Evolutionary conservation across 2,113 vertebrate genomes (phyloP).

Genomic region (Coryphaenoides rupestris): DNA sequence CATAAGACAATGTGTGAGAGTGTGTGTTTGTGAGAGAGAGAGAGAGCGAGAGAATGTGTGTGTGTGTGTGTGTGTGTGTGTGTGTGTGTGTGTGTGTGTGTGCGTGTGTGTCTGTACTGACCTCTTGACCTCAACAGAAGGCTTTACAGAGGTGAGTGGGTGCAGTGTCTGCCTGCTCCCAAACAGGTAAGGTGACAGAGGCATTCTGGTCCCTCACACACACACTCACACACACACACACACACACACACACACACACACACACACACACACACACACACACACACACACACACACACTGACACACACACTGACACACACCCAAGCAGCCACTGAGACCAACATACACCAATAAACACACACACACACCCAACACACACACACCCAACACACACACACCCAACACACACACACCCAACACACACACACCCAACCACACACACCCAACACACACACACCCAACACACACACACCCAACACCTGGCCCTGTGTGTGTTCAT

Average conservation of each 20-base stretch:
- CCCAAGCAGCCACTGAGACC: too few species aligned
- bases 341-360: too few species aligned
- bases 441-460: conserved; percentile 29
- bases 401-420: conserved; percentile 12
- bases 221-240: conserved; percentile 3
- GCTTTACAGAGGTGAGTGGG: conserved; percentile 37
- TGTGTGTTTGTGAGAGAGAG: too few species aligned
- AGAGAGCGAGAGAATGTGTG: too few species aligned
- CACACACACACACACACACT: background rate
- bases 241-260: too few species aligned
- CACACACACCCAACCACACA: background rate
- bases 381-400: conserved; percentile 49
- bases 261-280: background rate
- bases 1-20: conserved; percentile 34
- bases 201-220: conserved; percentile 26
- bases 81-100: conserved; percentile 30
- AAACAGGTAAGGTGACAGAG: conserved; percentile 4
- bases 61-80: conserved; percentile 26
- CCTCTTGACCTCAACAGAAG: conserved; percentile 23
- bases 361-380: conserved; percentile 18
- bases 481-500: background rate
- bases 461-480: background rate
- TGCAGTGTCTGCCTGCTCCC: conserved; percentile 6
- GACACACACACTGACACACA: too few species aligned
- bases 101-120: conserved; percentile 21